Conservation (phyloP, 2,113 vertebrate species). For the Asarcornis scutulata region DNA sequence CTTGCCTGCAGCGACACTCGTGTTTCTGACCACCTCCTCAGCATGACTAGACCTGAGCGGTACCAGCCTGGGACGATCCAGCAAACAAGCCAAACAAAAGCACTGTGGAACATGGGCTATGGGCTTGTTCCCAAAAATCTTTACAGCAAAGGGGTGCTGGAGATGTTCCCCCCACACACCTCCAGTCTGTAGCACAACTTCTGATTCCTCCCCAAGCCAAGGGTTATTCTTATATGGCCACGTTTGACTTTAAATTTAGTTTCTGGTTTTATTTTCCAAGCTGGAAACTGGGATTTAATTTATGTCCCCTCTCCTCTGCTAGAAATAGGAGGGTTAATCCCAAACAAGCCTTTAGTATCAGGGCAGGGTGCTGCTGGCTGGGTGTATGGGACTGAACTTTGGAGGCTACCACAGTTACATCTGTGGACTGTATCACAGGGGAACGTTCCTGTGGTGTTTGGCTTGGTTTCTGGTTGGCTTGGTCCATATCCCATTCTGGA, state of each 20-base stretch:
- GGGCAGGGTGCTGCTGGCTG: not conserved
- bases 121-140: not conserved
- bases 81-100: conserved; percentile 57
- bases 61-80: conserved; percentile 13
- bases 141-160: not conserved
- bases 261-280: not conserved
- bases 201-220: not conserved
- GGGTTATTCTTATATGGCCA: not conserved
- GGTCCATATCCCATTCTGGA: conserved; percentile 51
- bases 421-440: not conserved
- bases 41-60: conserved; percentile 80
- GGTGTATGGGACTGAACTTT: not conserved
- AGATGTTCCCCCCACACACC: not conserved
- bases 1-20: conserved; percentile 74
- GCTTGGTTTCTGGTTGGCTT: conserved; percentile 68
- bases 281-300: not conserved
- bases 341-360: not conserved
- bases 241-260: not conserved
- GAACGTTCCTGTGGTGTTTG: conserved; percentile 39
- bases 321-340: not conserved
- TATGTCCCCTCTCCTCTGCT: not conserved
- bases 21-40: conserved; percentile 70
- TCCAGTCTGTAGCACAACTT: not conserved
- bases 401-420: not conserved
- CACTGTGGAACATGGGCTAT: accelerated